Conservation (phyloP, 2,113 vertebrate species). For the Paraplagusia blochii region DNA sequence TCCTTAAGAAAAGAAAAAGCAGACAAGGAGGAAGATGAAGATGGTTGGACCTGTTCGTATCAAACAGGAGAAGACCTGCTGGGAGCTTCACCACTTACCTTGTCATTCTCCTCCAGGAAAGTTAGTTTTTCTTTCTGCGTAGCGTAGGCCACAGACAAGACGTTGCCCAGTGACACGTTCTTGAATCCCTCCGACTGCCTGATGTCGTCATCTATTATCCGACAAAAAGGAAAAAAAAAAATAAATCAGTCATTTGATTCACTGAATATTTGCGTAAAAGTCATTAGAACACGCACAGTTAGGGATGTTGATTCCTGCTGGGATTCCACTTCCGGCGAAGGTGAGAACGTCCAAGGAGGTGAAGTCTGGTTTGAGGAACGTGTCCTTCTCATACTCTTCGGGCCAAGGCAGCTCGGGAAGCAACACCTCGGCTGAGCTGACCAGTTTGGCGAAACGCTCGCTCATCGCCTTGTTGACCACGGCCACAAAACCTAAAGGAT, state of each 20-base stretch:
- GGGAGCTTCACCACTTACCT: constrained; percentile 64
- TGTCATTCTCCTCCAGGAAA: constrained; percentile 84
- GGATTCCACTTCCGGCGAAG: constrained; percentile 89
- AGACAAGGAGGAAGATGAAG: background rate
- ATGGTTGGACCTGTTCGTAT: background rate
- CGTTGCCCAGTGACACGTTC: constrained; percentile 88
- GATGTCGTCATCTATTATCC: constrained; percentile 83
- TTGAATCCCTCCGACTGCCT: constrained; percentile 90
- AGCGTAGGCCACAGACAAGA: constrained; percentile 83
- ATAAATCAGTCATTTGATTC: no score
- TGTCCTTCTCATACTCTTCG: constrained; percentile 85
- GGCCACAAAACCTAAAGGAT: constrained; percentile 83
- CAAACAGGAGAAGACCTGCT: background rate
- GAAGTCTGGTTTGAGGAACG: constrained; percentile 88
- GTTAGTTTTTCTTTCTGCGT: constrained; percentile 86
- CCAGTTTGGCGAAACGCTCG: constrained; percentile 83
- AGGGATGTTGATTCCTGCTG: constrained; percentile 91
- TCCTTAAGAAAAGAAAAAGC: constrained; percentile 70
- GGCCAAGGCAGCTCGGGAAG: constrained; percentile 89
- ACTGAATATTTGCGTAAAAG: no score
- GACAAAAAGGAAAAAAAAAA: background rate
- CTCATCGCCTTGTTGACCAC: constrained; percentile 93
- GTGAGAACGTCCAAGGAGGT: constrained; percentile 90
- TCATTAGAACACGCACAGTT: constrained; percentile 75
- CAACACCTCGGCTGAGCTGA: constrained; percentile 81